Evolutionary conservation across 2,888 invertebrate species (phyloP).

Genomic region (Labia minor): DNA sequence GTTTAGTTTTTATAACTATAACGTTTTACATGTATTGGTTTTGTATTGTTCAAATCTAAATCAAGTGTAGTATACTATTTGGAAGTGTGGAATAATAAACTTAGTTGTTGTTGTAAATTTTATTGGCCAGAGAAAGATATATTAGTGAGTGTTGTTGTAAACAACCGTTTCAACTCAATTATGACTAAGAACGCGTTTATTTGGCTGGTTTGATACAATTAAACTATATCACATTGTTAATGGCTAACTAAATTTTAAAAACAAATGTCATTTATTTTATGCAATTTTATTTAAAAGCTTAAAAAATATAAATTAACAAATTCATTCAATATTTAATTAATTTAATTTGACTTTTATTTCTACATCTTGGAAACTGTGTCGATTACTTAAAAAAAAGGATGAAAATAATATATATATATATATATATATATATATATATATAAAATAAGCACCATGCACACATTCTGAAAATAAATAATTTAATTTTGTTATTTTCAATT

Average conservation of each 20-base stretch:
- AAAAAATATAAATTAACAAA: not conserved
- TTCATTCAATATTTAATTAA: not conserved
- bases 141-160: not conserved
- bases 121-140: not conserved
- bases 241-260: not conserved
- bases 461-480: slow-evolving; percentile 1
- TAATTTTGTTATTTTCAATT: not conserved
- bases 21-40: no score
- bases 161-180: slow-evolving; percentile 2
- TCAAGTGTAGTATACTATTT: not conserved
- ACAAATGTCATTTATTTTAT: not conserved
- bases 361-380: not conserved
- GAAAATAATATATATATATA: no score
- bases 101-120: not conserved
- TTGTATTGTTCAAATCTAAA: no score
- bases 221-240: not conserved
- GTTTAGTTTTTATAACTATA: no score
- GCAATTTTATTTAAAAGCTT: not conserved
- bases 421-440: no score
- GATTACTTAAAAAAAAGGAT: no score
- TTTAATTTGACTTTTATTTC: not conserved
- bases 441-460: no score
- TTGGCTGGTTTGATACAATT: not conserved
- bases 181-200: not conserved
- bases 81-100: not conserved